Conservation (phyloP, 1,140 invertebrate species). For the Drosophila insularis region DNA sequence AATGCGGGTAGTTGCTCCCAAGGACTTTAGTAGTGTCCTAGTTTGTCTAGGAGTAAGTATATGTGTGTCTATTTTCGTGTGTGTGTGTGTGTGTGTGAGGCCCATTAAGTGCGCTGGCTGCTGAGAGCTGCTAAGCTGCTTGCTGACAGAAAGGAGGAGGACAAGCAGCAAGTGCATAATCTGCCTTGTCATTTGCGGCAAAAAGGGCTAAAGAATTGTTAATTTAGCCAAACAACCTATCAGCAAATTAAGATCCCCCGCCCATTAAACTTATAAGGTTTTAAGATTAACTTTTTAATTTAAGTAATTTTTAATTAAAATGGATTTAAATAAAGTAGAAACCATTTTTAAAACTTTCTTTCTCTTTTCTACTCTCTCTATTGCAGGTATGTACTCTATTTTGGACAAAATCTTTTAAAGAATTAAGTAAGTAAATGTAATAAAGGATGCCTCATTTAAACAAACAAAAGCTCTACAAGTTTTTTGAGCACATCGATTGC, state of each 20-base stretch:
- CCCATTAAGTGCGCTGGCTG: conserved; percentile 65
- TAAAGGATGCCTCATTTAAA: not conserved
- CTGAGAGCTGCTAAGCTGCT: conserved; percentile 52
- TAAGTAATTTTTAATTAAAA: not conserved
- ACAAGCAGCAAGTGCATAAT: conserved; percentile 41
- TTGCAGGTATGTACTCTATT: not conserved
- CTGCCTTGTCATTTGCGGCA: conserved; percentile 46
- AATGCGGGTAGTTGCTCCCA: not conserved
- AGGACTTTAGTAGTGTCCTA: conserved; percentile 16
- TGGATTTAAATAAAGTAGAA: not conserved
- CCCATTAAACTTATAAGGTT: not conserved
- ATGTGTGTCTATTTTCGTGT: no score
- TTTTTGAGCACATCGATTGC: not conserved
- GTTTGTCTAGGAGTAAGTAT: conserved; percentile 15
- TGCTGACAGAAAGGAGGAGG: conserved; percentile 43
- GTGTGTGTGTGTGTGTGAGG: conserved; percentile 25
- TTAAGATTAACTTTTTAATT: not conserved
- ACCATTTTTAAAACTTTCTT: not conserved
- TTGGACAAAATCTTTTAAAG: not conserved
- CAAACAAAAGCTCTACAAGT: not conserved
- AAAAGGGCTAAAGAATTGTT: conserved; percentile 13
- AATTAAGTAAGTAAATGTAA: not conserved
- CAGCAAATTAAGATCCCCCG: not conserved
- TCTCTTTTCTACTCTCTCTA: not conserved
- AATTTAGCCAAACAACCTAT: not conserved